Conservation (phyloP, 2,797 vertebrate species). For the Sylvilagus floridanus region DNA sequence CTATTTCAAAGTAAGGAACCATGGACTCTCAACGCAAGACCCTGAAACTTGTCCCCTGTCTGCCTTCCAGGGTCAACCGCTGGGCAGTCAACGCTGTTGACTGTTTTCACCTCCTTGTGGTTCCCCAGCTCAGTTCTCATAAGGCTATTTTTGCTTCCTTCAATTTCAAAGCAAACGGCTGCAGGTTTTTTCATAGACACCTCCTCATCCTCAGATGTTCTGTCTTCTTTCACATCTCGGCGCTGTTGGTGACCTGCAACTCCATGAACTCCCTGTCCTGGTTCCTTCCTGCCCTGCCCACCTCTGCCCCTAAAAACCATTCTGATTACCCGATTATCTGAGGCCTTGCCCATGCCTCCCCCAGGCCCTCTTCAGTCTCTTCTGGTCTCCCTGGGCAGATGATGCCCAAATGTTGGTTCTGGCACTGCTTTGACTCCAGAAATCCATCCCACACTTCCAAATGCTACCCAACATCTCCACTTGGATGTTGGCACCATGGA, state of each 20-base stretch:
- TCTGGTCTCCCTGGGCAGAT: background rate
- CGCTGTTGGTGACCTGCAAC: background rate
- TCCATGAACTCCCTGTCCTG: background rate
- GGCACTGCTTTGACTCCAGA: background rate
- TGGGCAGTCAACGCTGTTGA: background rate
- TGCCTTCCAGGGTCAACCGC: background rate
- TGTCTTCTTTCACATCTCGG: background rate
- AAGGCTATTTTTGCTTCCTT: background rate
- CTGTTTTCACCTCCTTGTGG: background rate
- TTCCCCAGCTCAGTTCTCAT: background rate
- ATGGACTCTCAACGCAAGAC: background rate
- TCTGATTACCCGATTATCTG: background rate
- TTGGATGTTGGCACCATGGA: background rate
- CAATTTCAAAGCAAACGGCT: background rate
- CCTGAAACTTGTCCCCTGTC: background rate
- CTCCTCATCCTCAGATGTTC: rapidly evolving
- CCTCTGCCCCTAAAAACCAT: background rate
- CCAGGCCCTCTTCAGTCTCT: background rate
- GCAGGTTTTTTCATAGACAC: background rate
- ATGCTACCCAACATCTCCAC: background rate
- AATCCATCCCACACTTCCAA: background rate
- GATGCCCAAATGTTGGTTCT: background rate
- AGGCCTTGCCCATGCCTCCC: background rate
- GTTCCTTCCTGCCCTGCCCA: background rate
- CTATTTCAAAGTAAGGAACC: constrained; percentile 31